Evolutionary conservation across 2,113 vertebrate genomes (phyloP).

Genomic region (Psephotus haematonotus): DNA sequence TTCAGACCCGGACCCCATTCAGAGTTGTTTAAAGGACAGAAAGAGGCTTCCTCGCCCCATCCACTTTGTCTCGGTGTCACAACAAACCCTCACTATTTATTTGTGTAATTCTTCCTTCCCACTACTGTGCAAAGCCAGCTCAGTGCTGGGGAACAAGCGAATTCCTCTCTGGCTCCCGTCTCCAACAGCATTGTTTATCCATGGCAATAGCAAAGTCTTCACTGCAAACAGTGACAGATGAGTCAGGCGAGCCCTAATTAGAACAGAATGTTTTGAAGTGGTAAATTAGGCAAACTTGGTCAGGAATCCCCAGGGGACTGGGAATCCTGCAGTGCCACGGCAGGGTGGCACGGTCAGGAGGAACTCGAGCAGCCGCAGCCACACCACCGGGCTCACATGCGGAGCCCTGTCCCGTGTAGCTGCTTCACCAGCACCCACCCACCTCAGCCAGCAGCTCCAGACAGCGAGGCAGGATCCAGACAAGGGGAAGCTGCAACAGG

Average conservation of each 20-base stretch:
- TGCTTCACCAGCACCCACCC: not conserved
- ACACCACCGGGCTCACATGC: rapidly evolving
- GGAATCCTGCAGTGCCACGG: not conserved
- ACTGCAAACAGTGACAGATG: conserved; percentile 22
- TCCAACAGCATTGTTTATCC: conserved; percentile 23
- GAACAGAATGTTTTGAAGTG: conserved; percentile 41
- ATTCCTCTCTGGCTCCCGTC: not conserved
- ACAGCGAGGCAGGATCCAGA: not conserved
- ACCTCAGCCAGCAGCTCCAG: not conserved
- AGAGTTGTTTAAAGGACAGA: not conserved
- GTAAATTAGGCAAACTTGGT: conserved; percentile 16
- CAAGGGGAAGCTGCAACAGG: not conserved
- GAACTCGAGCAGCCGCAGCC: not conserved
- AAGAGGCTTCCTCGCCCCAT: not conserved
- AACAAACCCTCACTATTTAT: not conserved
- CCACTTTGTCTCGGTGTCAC: not conserved
- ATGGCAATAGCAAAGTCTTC: not conserved
- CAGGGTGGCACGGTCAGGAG: not conserved
- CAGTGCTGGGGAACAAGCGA: not conserved
- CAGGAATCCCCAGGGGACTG: not conserved
- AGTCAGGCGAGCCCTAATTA: not conserved
- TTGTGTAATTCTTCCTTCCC: not conserved
- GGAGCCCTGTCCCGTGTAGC: not conserved
- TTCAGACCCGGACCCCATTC: not conserved
- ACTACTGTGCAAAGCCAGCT: not conserved